These are phyloP conservation scores for Fratercula arctica DNA, from an alignment of 2,797 vertebrate species.

Conservation along the genomic window DNA sequence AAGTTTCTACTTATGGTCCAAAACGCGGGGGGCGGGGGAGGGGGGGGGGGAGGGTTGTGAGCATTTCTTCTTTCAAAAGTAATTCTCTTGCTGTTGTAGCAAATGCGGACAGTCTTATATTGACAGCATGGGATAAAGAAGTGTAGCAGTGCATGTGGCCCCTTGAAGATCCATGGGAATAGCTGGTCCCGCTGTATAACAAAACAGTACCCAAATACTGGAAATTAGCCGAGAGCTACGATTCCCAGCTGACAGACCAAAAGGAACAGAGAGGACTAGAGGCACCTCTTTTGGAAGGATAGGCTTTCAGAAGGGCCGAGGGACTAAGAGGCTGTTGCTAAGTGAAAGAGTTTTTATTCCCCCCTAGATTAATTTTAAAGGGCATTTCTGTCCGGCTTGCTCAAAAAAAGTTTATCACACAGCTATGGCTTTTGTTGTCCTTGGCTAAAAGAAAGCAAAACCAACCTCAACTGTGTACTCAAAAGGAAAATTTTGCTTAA, in stretches of 20 bases:
- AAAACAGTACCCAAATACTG: constrained; percentile 62
- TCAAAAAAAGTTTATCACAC: constrained; percentile 33
- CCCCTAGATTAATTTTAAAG: constrained; percentile 49
- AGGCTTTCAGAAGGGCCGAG: constrained; percentile 5
- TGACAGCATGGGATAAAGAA: constrained; percentile 23
- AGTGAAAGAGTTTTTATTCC: constrained; percentile 37
- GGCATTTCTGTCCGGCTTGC: constrained; percentile 45
- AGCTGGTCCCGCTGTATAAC: constrained; percentile 10
- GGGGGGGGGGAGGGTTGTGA: neutral
- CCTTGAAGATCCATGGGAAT: constrained; percentile 46
- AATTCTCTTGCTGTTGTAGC: neutral
- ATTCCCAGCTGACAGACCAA: constrained; percentile 36
- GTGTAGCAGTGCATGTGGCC: neutral
- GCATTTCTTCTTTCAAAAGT: constrained; percentile 15
- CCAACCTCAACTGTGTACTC: neutral
- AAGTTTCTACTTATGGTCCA: neutral
- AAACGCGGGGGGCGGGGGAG: neutral
- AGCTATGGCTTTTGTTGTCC: constrained; percentile 53
- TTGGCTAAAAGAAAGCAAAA: constrained; percentile 53
- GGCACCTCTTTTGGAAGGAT: constrained; percentile 45
- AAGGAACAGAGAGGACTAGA: constrained; percentile 50
- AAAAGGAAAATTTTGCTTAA: constrained; percentile 12
- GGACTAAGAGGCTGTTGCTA: constrained; percentile 46
- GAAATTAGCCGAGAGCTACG: constrained; percentile 58
- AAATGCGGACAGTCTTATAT: neutral